phyloP scores from a whole-genome alignment of 2,888 invertebrate species.

The Meta bourneti region DNA sequence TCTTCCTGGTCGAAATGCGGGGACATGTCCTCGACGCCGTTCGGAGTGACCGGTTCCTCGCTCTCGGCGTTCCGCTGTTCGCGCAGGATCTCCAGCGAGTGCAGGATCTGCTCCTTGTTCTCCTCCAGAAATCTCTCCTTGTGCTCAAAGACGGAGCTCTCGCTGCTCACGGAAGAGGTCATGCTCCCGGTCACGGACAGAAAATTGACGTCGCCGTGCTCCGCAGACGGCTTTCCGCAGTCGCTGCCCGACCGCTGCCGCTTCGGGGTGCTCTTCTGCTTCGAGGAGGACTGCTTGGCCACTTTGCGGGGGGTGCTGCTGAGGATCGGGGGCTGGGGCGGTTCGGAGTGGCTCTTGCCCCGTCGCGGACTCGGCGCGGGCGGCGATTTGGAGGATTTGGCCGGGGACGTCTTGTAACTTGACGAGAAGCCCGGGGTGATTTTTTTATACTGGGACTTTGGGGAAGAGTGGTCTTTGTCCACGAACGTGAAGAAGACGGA shows the following conservation, averaged over 20 bases:
- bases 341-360: constrained; percentile 54
- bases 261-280: constrained; percentile 23
- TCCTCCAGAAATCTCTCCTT: constrained; percentile 57
- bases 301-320: constrained; percentile 50
- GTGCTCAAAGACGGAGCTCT: constrained; percentile 64
- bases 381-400: constrained; percentile 40
- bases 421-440: constrained; percentile 51
- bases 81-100: constrained; percentile 60
- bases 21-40: neutral
- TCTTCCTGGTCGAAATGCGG: constrained; percentile 12
- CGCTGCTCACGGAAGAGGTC: constrained; percentile 67
- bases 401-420: constrained; percentile 62
- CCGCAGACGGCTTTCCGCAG: neutral
- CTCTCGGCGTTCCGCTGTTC: constrained; percentile 56
- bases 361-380: constrained; percentile 38
- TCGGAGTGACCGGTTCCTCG: neutral
- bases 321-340: constrained; percentile 23
- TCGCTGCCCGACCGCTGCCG: constrained; percentile 44
- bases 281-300: constrained; percentile 35
- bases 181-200: constrained; percentile 62
- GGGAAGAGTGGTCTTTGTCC: constrained; percentile 50
- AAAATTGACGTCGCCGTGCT: constrained; percentile 4
- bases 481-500: constrained; percentile 69
- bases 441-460: constrained; percentile 63
- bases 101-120: constrained; percentile 65